phyloP scores from a whole-genome alignment of 2,888 invertebrate species.

The Troides helena region DNA sequence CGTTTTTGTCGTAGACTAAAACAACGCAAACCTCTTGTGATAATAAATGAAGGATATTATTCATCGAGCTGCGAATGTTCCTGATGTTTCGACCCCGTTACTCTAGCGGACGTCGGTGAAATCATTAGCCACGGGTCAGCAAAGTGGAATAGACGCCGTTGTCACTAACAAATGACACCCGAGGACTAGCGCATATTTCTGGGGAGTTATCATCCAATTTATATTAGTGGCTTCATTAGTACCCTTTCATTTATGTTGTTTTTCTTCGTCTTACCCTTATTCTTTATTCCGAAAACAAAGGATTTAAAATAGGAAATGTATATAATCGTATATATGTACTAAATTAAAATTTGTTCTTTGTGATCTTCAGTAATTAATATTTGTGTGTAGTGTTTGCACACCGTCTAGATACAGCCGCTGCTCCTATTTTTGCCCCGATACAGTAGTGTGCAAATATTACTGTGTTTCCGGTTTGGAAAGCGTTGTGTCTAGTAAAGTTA shows the following conservation, averaged over 20 bases:
- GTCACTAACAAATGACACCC: constrained; percentile 23
- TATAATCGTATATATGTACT: no score
- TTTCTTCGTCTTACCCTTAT: constrained; percentile 1
- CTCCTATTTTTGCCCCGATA: no score
- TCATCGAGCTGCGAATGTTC: constrained; percentile 16
- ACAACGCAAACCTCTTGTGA: constrained; percentile 4
- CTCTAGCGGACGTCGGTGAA: constrained; percentile 12
- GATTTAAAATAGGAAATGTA: background rate
- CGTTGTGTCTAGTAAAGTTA: no score
- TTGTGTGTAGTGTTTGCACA: no score
- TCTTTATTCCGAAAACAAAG: background rate
- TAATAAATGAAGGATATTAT: constrained; percentile 19
- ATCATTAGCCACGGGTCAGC: constrained; percentile 24
- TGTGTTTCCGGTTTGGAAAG: no score
- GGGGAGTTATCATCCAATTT: constrained; percentile 12
- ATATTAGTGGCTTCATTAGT: constrained; percentile 6
- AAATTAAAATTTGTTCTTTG: no score
- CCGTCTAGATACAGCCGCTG: no score
- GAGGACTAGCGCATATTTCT: constrained; percentile 4
- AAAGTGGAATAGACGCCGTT: constrained; percentile 17
- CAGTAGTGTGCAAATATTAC: no score
- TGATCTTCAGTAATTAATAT: no score
- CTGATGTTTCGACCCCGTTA: constrained; percentile 17
- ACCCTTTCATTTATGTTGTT: constrained; percentile 6
- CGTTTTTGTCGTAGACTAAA: background rate